Percentiles rank a stretch among this genome's conserved stretches.
phyloP scores from a whole-genome alignment of 2,888 invertebrate species.

The Pollenia labialis region DNA sequence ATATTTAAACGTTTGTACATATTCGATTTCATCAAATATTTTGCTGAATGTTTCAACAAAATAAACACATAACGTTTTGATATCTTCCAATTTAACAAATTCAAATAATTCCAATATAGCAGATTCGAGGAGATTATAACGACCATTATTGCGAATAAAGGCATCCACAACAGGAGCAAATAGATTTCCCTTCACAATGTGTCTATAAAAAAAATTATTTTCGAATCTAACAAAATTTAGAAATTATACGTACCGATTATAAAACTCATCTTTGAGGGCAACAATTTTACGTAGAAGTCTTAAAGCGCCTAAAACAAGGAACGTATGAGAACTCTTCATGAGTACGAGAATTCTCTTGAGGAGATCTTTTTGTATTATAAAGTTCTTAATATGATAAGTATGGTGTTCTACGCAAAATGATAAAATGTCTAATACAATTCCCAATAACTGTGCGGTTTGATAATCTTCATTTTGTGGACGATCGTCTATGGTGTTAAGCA shows the following conservation, averaged over 20 bases:
- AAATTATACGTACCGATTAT: slow-evolving; percentile 87
- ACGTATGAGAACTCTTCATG: slow-evolving; percentile 98
- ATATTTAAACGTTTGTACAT: slow-evolving; percentile 99
- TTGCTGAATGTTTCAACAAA: slow-evolving; percentile 98
- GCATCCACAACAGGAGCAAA: slow-evolving; percentile 98
- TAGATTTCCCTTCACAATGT: slow-evolving; percentile 96
- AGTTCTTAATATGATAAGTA: slow-evolving; percentile 99
- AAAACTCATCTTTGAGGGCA: slow-evolving; percentile 99
- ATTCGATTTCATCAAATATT: slow-evolving; percentile 96
- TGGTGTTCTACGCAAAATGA: slow-evolving; percentile 99
- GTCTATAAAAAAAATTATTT: slow-evolving; percentile 84
- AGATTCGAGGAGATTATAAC: slow-evolving; percentile 99
- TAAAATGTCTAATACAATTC: slow-evolving; percentile 96
- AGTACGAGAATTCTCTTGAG: slow-evolving; percentile 97
- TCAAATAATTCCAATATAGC: slow-evolving; percentile 99
- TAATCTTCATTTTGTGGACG: slow-evolving; percentile 97
- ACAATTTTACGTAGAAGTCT: slow-evolving; percentile 98
- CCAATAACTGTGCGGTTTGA: slow-evolving; percentile 97
- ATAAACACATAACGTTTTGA: slow-evolving; percentile 95
- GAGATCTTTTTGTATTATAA: slow-evolving; percentile 98
- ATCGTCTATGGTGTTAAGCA: slow-evolving; percentile 96
- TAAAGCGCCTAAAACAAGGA: slow-evolving; percentile 97
- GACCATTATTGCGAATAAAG: slow-evolving; percentile 97
- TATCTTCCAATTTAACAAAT: slow-evolving; percentile 97
- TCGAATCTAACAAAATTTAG: background rate